phyloP scores from a whole-genome alignment of 2,888 invertebrate species.

The Priocnemis perturbator region DNA sequence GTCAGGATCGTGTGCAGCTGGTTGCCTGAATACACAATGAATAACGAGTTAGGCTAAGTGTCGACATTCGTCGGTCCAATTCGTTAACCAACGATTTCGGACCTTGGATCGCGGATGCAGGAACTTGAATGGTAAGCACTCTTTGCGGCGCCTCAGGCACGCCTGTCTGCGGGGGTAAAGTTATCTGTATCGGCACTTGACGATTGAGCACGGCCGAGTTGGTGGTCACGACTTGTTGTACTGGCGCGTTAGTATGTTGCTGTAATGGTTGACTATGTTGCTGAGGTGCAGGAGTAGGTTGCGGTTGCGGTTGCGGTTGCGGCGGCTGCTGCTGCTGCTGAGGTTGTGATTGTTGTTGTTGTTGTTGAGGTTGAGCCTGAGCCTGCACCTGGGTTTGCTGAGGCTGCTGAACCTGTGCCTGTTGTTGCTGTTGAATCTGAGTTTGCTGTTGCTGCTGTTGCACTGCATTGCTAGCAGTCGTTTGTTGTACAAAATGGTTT shows the following conservation, averaged over 20 bases:
- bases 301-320: slow-evolving; percentile 49
- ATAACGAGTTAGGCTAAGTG: background rate
- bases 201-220: slow-evolving; percentile 76
- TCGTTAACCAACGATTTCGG: slow-evolving; percentile 59
- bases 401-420: slow-evolving; percentile 30
- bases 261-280: slow-evolving; percentile 54
- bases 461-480: slow-evolving; percentile 40
- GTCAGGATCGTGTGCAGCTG: slow-evolving; percentile 84
- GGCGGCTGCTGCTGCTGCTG: slow-evolving; percentile 59
- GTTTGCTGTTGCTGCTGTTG: slow-evolving; percentile 41
- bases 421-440: slow-evolving; percentile 26
- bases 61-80: background rate
- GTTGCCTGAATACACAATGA: slow-evolving; percentile 73
- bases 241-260: slow-evolving; percentile 59
- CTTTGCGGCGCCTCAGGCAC: slow-evolving; percentile 82
- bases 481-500: slow-evolving; percentile 68
- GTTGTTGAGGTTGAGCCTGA: slow-evolving; percentile 9
- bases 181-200: slow-evolving; percentile 80
- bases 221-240: slow-evolving; percentile 68
- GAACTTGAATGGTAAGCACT: slow-evolving; percentile 92
- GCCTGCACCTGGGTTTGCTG: slow-evolving; percentile 20
- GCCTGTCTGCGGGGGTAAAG: slow-evolving; percentile 87
- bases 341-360: slow-evolving; percentile 37
- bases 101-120: slow-evolving; percentile 88
- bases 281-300: slow-evolving; percentile 54